These are phyloP conservation scores for Mustela lutreola DNA, from an alignment of 2,113 vertebrate genomes.

Conservation along the genomic window DNA sequence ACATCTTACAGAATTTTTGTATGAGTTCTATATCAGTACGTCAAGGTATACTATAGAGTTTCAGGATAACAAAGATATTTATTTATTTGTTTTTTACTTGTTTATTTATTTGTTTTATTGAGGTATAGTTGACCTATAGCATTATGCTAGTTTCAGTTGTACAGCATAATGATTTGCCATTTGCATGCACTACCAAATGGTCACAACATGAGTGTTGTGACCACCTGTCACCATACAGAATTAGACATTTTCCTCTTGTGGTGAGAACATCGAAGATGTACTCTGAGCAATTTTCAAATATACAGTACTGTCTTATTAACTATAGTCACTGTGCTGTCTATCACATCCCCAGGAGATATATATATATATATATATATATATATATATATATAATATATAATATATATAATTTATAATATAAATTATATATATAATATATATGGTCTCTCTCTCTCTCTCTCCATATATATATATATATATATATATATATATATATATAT, in stretches of 20 bases:
- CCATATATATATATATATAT: no score
- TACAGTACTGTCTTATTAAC: not conserved
- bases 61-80: slow-evolving; percentile 14
- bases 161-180: not conserved
- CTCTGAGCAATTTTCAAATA: not conserved
- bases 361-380: not conserved
- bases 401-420: no score
- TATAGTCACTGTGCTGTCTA: not conserved
- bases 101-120: not conserved
- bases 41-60: not conserved
- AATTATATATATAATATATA: no score
- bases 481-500: no score
- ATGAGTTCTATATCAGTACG: not conserved
- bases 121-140: not conserved
- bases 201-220: not conserved
- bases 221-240: not conserved
- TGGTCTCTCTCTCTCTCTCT: no score
- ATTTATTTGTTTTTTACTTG: not conserved
- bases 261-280: not conserved
- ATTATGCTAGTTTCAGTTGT: not conserved
- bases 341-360: not conserved
- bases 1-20: not conserved
- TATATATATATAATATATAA: no score
- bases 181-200: not conserved
- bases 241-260: not conserved